Evolutionary conservation across 2,113 vertebrate species (phyloP), one percentile per base, ranked within the genome.

Genomic region (Oryctolagus cuniculus): DNA sequence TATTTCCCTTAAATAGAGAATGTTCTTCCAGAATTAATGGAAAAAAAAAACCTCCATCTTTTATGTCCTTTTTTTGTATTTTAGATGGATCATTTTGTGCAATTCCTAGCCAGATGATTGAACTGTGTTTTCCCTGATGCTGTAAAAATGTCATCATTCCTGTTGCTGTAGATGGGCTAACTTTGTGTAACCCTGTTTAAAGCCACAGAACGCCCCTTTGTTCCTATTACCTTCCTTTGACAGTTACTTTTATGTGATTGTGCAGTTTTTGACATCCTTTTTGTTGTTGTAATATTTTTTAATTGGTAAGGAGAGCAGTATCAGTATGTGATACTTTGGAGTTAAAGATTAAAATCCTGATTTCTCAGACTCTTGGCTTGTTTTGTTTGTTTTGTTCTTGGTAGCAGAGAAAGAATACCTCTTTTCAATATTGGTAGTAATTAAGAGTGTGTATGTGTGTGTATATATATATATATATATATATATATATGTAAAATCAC

Each of bases 361-460:
- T 44, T 93, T 55, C 25, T 91, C 16, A 19, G 38, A 12, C 16
- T 91, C 13, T 34, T 74, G 31, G 6, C 38, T 82, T 25, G 61
- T 95, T 84, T 64, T 69, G 12, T 64, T 91, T 85, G 36, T n/a
- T 94, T 85, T 84, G n/a, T 2, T 34, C 94, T 87, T 90, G 93
- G 16, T 73, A 31, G n/a, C 15, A 86, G 49, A 89, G 11, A 38
- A 24, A 79, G 63, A 51, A 44, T 70, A 61, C 10, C 5, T 27
- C 51, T 34, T 66, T 91, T 64, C 19, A 19, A 17, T 72, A 21
- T 89, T 38, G 80, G 9, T 64, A 49, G 2, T 61, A 55, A 73
- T 67, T n/a, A 58, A 44, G 92, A 53, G 83, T 16, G 4, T 58
- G 29, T 63, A 81, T 69, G n/a, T 69, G 29, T 31, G 4, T 58